Conservation (phyloP, 2,888 invertebrate species). For the Ichneumoninae sp. region DNA sequence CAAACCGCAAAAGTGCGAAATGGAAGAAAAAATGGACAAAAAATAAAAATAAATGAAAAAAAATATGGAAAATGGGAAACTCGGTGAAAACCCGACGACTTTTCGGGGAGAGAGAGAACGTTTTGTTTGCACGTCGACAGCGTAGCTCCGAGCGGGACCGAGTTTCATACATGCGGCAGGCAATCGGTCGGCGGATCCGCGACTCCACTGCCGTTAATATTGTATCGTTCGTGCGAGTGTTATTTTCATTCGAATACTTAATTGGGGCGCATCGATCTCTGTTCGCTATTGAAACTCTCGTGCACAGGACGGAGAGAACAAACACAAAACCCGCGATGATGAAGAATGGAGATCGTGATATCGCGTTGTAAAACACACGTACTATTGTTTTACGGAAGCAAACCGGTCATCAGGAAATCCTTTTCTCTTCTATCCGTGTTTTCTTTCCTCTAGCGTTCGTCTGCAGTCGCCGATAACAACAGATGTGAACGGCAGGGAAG, state of each 20-base stretch:
- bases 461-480: not conserved
- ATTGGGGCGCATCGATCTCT: slow-evolving; percentile 41
- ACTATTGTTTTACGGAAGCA: not conserved
- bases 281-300: slow-evolving; percentile 1
- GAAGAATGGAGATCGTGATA: not conserved
- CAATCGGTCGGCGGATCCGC: not conserved
- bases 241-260: slow-evolving; percentile 47
- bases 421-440: not conserved
- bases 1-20: not conserved
- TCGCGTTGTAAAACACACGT: not conserved
- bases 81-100: slow-evolving; percentile 17
- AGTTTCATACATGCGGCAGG: not conserved
- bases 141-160: not conserved
- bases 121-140: not conserved
- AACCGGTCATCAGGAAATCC: not conserved
- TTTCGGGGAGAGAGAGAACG: not conserved
- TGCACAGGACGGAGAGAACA: not conserved
- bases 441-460: not conserved
- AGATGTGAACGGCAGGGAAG: not conserved
- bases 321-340: slow-evolving; percentile 2
- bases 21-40: not conserved
- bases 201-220: not conserved
- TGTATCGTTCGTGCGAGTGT: not conserved
- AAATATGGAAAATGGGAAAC: slow-evolving; percentile 4
- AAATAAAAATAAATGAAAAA: not conserved